Percentiles rank a stretch among this genome's conserved stretches.
phyloP scores from a whole-genome alignment of 2,797 vertebrate genomes.

The Sebastiscus tertius region DNA sequence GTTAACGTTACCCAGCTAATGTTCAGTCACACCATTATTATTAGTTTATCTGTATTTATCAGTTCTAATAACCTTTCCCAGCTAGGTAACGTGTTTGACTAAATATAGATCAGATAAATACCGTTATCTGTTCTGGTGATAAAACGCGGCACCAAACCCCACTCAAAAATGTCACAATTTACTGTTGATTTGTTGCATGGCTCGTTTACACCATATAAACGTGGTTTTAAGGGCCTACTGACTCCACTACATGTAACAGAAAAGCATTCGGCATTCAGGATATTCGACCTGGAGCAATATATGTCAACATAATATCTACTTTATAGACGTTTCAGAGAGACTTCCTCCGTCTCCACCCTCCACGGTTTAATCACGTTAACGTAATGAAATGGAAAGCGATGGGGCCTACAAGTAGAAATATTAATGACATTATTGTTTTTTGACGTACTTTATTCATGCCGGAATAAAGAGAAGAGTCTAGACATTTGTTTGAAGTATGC shows the following conservation, averaged over 20 bases:
- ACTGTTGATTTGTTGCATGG: not conserved
- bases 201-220: fast-evolving
- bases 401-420: not conserved
- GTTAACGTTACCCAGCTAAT: too few species aligned
- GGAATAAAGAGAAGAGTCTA: not conserved
- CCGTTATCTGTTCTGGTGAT: not conserved
- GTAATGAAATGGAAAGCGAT: not conserved
- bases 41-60: too few species aligned
- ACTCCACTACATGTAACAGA: fast-evolving
- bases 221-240: fast-evolving
- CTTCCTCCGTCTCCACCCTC: not conserved
- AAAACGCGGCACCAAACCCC: not conserved
- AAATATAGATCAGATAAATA: too few species aligned
- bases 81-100: too few species aligned
- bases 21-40: too few species aligned
- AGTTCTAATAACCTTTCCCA: too few species aligned
- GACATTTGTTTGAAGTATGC: not conserved
- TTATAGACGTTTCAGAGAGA: too few species aligned
- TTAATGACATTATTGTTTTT: fast-evolving
- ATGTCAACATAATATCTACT: not conserved
- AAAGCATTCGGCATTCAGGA: not conserved
- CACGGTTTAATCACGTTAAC: not conserved
- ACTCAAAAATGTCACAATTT: not conserved
- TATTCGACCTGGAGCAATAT: not conserved
- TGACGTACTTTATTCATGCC: not conserved